Conservation (phyloP, 2,797 vertebrate genomes). For the Sebastes trivittatus region DNA sequence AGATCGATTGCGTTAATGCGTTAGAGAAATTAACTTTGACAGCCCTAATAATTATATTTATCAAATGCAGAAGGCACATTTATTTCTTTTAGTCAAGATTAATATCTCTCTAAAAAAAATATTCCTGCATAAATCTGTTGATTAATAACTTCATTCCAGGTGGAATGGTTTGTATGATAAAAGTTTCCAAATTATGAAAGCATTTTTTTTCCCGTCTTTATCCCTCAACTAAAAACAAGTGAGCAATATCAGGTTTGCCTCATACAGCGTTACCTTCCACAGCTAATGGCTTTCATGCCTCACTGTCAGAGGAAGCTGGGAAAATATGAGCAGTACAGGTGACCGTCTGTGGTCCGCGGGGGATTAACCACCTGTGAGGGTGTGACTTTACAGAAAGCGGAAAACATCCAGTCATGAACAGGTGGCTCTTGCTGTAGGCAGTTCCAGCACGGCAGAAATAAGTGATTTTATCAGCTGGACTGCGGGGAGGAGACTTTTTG, state of each 20-base stretch:
- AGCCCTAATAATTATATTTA: background rate
- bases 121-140: background rate
- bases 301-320: slow-evolving; percentile 55
- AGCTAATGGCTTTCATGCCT: slow-evolving; percentile 65
- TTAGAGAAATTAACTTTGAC: background rate
- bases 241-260: slow-evolving; percentile 19
- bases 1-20: background rate
- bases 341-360: slow-evolving; percentile 47
- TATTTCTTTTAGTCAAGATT: background rate
- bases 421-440: slow-evolving; percentile 58
- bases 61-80: background rate
- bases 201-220: background rate
- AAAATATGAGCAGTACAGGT: slow-evolving; percentile 58
- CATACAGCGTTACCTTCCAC: slow-evolving; percentile 30
- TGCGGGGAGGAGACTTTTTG: slow-evolving; percentile 1
- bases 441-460: slow-evolving; percentile 43
- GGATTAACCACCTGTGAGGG: slow-evolving; percentile 68
- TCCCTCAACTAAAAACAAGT: background rate
- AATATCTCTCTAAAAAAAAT: background rate
- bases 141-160: background rate
- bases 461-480: slow-evolving; percentile 46
- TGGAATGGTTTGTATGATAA: background rate
- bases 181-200: background rate
- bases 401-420: slow-evolving; percentile 51
- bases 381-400: slow-evolving; percentile 53